A percentile compares a stretch with the other conserved stretches of the same genome.
Evolutionary conservation across 2,113 vertebrate species (phyloP).

Genomic region (Azemiops feae): DNA sequence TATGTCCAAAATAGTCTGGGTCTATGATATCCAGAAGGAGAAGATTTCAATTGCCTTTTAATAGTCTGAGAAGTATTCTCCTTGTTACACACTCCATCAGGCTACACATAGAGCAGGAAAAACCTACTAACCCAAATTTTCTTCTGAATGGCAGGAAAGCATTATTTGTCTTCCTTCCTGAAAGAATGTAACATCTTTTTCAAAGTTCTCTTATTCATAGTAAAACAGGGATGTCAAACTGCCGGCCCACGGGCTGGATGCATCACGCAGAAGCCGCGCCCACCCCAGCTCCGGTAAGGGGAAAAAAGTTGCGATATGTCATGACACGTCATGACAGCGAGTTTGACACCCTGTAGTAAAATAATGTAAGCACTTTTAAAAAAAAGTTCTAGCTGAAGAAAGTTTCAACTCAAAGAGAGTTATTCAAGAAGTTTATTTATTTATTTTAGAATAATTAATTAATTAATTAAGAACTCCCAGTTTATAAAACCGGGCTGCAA

Average conservation of each 20-base stretch:
- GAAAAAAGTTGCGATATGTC: no score
- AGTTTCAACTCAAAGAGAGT: not conserved
- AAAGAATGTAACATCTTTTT: not conserved
- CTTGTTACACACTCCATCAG: not conserved
- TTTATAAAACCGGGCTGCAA: not conserved
- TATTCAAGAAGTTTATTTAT: not conserved
- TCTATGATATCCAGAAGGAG: not conserved
- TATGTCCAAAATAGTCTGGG: not conserved
- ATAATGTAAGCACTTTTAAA: not conserved
- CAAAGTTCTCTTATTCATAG: not conserved
- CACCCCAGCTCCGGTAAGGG: no score
- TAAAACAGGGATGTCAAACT: not conserved
- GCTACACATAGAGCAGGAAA: constrained; percentile 1
- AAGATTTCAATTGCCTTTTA: not conserved
- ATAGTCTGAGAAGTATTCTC: not conserved
- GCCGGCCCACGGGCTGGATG: no score
- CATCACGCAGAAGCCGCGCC: no score
- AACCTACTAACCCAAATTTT: not conserved
- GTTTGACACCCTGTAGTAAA: not conserved
- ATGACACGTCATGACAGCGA: no score
- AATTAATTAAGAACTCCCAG: not conserved
- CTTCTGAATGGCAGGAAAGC: not conserved
- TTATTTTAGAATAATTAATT: not conserved
- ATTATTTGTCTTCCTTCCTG: not conserved
- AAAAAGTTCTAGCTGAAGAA: not conserved